Percentiles rank a stretch among this genome's conserved stretches.
These are phyloP conservation scores for Phortica okadai DNA, from an alignment of 2,888 invertebrate genomes.

Conservation along the genomic window DNA sequence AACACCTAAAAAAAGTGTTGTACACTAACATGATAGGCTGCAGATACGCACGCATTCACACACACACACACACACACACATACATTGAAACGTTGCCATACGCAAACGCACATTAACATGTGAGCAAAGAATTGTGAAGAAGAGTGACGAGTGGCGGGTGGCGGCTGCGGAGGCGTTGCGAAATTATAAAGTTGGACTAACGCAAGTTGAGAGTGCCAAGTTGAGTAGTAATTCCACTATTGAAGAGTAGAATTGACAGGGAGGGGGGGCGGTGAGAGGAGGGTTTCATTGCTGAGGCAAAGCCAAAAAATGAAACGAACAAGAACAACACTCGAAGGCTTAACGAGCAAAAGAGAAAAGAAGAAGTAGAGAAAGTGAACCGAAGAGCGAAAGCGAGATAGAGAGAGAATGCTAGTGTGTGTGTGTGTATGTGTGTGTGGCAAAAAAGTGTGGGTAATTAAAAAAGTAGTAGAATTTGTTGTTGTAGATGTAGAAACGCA, in stretches of 20 bases:
- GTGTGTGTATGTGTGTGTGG: slow-evolving; percentile 33
- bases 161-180: slow-evolving; percentile 25
- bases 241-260: slow-evolving; percentile 1
- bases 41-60: slow-evolving; percentile 58
- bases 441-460: slow-evolving; percentile 68
- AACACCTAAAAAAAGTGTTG: slow-evolving; percentile 47
- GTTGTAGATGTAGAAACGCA: slow-evolving; percentile 3
- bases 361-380: background rate
- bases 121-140: background rate
- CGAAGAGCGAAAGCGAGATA: background rate
- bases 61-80: slow-evolving; percentile 17
- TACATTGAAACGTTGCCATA: slow-evolving; percentile 29
- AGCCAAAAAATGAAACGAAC: background rate
- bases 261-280: background rate
- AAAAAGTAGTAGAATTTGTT: slow-evolving; percentile 60
- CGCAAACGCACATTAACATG: slow-evolving; percentile 18
- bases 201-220: slow-evolving; percentile 16
- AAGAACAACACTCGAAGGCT: slow-evolving; percentile 38
- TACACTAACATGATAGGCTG: slow-evolving; percentile 58
- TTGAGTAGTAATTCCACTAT: slow-evolving; percentile 18
- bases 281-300: background rate
- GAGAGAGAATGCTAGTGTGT: slow-evolving; percentile 25
- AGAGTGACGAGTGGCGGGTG: background rate
- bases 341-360: slow-evolving; percentile 38
- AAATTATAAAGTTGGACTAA: slow-evolving; percentile 53